Conservation (phyloP, 2,888 invertebrate species). For the Sthenelais limicola region DNA sequence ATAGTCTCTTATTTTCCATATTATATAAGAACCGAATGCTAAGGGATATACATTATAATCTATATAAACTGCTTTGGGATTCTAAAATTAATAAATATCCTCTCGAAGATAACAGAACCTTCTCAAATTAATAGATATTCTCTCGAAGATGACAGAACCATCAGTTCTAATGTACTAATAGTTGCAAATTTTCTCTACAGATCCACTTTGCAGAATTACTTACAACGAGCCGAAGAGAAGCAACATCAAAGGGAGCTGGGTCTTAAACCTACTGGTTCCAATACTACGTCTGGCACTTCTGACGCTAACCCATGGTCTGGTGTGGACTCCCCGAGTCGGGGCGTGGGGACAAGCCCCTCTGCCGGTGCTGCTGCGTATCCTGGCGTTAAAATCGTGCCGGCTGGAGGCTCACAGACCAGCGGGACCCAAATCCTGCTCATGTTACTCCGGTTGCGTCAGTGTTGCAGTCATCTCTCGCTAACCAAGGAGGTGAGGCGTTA, state of each 20-base stretch:
- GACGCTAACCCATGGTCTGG: conserved; percentile 8
- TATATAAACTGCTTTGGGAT: too few relatives aligned
- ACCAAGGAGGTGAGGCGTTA: conserved; percentile 77
- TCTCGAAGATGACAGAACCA: too few relatives aligned
- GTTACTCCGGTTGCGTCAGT: conserved; percentile 87
- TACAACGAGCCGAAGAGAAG: conserved; percentile 66
- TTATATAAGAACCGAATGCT: too few relatives aligned
- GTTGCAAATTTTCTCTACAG: too few relatives aligned
- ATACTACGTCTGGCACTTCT: background rate
- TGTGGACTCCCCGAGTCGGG: background rate
- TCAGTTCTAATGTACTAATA: too few relatives aligned
- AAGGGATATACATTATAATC: too few relatives aligned
- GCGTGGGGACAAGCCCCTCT: background rate
- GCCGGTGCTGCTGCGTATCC: background rate
- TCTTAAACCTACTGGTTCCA: background rate
- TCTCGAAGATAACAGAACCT: too few relatives aligned
- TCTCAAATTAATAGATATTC: too few relatives aligned
- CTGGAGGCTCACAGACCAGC: conserved; percentile 24
- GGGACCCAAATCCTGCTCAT: conserved; percentile 78
- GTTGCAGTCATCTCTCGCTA: conserved; percentile 90
- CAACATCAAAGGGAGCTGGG: conserved; percentile 47
- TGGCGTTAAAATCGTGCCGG: conserved; percentile 10
- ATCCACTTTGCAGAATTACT: conserved; percentile 67
- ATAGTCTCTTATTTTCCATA: too few relatives aligned
- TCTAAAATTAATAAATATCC: too few relatives aligned